Percentiles rank a stretch among this genome's conserved stretches.
Conservation (phyloP, 2,797 vertebrate species). For the Phataginus tetradactyla region DNA sequence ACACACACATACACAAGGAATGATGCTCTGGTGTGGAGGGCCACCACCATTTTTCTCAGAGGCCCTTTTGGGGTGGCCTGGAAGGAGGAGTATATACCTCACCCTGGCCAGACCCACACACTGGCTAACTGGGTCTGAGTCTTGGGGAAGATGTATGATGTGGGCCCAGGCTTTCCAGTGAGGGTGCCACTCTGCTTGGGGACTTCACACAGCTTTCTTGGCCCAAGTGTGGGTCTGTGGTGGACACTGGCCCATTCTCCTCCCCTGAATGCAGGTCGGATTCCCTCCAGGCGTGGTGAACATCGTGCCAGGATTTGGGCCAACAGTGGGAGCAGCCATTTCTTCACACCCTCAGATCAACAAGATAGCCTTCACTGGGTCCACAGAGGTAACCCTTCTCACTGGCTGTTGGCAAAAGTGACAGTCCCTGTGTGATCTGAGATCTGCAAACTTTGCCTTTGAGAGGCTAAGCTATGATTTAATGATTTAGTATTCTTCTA, state of each 20-base stretch:
- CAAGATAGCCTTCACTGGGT: constrained; percentile 98
- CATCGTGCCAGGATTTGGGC: constrained; percentile 95
- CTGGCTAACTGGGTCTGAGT: accelerated
- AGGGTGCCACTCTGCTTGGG: background rate
- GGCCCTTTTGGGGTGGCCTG: background rate
- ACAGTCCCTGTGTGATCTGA: accelerated
- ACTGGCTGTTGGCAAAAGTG: accelerated
- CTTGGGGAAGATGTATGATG: accelerated
- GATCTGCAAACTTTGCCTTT: background rate
- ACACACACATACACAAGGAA: background rate
- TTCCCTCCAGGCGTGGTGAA: constrained; percentile 98
- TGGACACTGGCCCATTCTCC: accelerated
- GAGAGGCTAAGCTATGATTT: background rate
- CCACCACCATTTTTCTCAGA: background rate
- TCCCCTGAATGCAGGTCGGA: constrained; percentile 86
- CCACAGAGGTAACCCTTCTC: constrained; percentile 90
- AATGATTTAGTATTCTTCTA: background rate
- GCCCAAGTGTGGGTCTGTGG: accelerated
- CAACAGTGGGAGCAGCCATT: constrained; percentile 94
- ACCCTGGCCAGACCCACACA: too few species aligned
- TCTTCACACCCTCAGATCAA: constrained; percentile 92
- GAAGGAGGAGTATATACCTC: accelerated
- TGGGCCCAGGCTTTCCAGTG: accelerated
- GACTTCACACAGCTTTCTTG: accelerated
- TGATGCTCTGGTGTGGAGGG: background rate